Evolutionary conservation across 1,140 invertebrate genomes (phyloP), one percentile per base, ranked within the genome.

Genomic region (Rhagoletis pomonella): DNA sequence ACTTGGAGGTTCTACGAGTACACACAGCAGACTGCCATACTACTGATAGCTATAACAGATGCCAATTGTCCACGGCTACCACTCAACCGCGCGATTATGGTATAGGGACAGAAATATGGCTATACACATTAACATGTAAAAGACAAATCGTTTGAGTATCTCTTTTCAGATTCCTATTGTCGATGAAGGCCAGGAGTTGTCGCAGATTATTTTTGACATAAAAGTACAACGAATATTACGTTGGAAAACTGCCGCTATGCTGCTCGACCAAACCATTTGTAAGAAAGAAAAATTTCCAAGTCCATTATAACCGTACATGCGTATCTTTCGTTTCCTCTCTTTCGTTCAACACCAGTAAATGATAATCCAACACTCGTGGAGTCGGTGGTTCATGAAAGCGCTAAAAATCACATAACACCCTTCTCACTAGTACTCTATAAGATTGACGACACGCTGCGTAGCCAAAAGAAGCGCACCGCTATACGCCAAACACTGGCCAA

Each of bases 121-220:
- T 14, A 0, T 60, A 39, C 42, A 17, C 29, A 60, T 3, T 12
- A 73, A 73, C 47, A 14, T 62, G 9, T 47, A n/a, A 5, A n/a
- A n/a, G 10, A n/a, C 9, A 73, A 50, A 73, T 17, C 9, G 17
- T 55, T 55, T 3, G 7, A 85, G 42, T 10, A n/a, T 29, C 14
- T 29, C 14, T 77, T 29, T 87, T 19, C 19, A 93, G 92, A 90
- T 97, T 47, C 96, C 97, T 0, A 92, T 96, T 81, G 91, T 96
- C 4, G 92, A 93, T 1, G 92, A 93, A 3, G 95, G 96, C 3
- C 94, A 95, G 73, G 97, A 97, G 92, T 90, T 97, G 62, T 94
- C 96, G 0, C 97, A 97, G 93, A 93, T 97, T 5, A 90, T 97
- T 12, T 93, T 96, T 0, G 97, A 97, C 92, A 92, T 97, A 17